Evolutionary conservation across 2,113 vertebrate genomes (phyloP), one percentile per base, ranked within the genome.

Genomic region (Ctenomys sociabilis): DNA sequence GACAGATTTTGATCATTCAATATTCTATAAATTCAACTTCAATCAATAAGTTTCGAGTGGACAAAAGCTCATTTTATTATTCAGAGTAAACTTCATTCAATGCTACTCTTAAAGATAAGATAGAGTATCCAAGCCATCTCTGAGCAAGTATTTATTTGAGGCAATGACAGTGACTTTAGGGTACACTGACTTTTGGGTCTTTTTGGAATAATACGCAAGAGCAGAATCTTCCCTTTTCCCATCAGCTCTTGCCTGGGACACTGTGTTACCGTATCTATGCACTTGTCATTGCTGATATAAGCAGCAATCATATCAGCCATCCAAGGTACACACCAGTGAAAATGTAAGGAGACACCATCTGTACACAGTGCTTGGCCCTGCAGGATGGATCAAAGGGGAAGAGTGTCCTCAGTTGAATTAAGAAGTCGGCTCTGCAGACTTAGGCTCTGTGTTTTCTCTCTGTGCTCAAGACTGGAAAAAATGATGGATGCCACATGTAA

Each of bases 131-230:
- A 93, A 5, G 10, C 17, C 35, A 81, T 22, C n/a, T 80, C 17
- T 52, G 40, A 81, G 49, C 12, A 75, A 64, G 24, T 87, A 83
- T 86, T 92, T 85, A 57, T 92, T 90, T 92, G 37, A 87, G 7
- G 30, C 35, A 68, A 54, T 91, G 54, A 45, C 22, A 37, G 10
- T 30, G 35, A 5, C 78, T 83, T 1, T 30, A 61, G 21, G 49
- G 11, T 57, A 24, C 80, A 40, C 30, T 75, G 49, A 10, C 32
- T 84, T 84, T 57, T 21, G 21, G 88, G 12, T 63, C 5, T 37
- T 30, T 40, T 16, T 91, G 77, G 28, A 35, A 63, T 21, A 87
- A 11, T 19, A 64, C 13, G 24, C 2, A 85, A 77, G 85, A 40
- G 54, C 10, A 52, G 14, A 43, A 45, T 4, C 11, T 13, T 81